Base-by-base conservation (phyloP, 2,888 invertebrate genomes). In the Ornithoptera priamus region DNA sequence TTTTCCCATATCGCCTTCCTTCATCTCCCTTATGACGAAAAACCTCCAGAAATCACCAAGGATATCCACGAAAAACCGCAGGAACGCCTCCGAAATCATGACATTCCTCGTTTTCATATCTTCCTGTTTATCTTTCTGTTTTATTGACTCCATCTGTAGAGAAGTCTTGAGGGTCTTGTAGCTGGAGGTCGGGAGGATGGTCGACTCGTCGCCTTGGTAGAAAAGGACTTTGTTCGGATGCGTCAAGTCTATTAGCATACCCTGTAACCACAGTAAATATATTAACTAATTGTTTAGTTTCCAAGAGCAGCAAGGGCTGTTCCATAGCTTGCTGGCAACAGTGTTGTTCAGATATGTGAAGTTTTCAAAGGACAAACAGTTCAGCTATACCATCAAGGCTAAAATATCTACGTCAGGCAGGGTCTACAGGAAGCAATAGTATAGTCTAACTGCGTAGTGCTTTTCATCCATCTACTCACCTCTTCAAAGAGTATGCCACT, bases 71-170 rank as follows among this genome's bases (percentile, higher is more conserved):
- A 97, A 97, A 78, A 96, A 95, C 70, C 96, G 88, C 39, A 96
- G 85, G 78, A 97, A 97, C 0, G 96, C 96, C 81, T 97, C 97
- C 0, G 96, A 95, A 20, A 97, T 94, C 85, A 96, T 93, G 46
- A 96, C 94, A 75, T 96, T 96, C n/a, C 95, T 89, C 0, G 94
- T 93, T 68, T 85, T 87, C 0, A 93, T 93, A 71, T 93, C 93
- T 0, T 83, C 84, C 0, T 75, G 76, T 0, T 78, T 81, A 69
- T 87, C 86, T 64, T 82, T 83, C 66, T 85, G 79, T 73, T 84
- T 88, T 5, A 76, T 75, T 0, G 87, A 83, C 64, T 92, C 92
- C 88, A 93, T 88, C 58, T 93, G 89, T 0, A 93, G 75, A 0
- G 93, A 86, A 0, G 92, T 94, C 77, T 94, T 94, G 46, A 97